Evolutionary conservation across 2,888 invertebrate species (phyloP).

Genomic region (Platerodrilus igneus): DNA sequence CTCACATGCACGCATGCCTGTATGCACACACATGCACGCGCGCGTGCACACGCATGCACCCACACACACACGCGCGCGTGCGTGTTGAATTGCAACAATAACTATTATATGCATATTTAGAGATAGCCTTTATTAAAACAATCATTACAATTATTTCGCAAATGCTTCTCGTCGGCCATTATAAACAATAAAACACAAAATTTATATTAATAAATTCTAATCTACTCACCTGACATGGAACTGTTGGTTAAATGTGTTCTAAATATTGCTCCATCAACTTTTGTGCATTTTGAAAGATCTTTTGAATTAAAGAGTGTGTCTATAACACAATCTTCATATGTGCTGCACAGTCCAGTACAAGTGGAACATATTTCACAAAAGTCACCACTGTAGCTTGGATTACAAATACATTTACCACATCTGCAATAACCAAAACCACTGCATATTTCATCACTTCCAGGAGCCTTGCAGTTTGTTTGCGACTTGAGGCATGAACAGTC

Average conservation of each 20-base stretch:
- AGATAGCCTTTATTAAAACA: no score
- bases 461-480: conserved; percentile 52
- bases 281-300: conserved; percentile 10
- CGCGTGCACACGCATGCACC: no score
- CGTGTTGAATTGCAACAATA: no score
- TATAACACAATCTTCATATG: conserved; percentile 49
- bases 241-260: conserved; percentile 11
- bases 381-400: conserved; percentile 45
- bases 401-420: conserved; percentile 56
- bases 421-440: conserved; percentile 71
- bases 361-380: conserved; percentile 54
- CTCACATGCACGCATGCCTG: no score
- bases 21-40: no score
- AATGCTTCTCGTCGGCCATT: no score
- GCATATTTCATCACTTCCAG: conserved; percentile 55
- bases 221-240: conserved; percentile 14
- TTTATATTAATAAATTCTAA: neutral
- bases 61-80: no score
- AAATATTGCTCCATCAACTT: conserved; percentile 16
- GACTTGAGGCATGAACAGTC: conserved; percentile 56
- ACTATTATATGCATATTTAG: no score
- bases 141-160: no score
- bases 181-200: no score
- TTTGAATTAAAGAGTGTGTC: conserved; percentile 13
- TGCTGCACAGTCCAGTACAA: conserved; percentile 52